phyloP scores from a whole-genome alignment of 1,140 invertebrate genomes.

The Daktulosphaira vitifoliae region DNA sequence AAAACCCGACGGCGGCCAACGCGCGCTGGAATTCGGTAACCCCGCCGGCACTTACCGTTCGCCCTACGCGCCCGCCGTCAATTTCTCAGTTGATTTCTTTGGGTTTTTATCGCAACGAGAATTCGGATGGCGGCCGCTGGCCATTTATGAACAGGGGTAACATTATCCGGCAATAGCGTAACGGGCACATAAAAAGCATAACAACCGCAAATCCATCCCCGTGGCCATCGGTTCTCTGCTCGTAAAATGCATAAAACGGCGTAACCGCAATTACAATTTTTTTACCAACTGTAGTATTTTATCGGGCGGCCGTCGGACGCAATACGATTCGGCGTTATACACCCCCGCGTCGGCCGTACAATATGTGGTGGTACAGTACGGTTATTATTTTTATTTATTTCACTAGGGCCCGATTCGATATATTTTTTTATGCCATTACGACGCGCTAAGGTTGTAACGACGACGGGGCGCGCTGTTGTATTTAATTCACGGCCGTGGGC shows the following conservation, averaged over 20 bases:
- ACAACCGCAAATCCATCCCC: constrained; percentile 7
- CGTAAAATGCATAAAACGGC: constrained; percentile 24
- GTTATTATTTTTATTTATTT: too few relatives aligned
- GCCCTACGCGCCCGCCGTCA: too few relatives aligned
- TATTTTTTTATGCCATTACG: background rate
- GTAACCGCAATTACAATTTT: constrained; percentile 6
- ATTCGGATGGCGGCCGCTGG: constrained; percentile 19
- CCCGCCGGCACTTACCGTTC: too few relatives aligned
- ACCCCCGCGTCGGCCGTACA: background rate
- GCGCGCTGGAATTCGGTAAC: too few relatives aligned
- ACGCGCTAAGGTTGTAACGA: background rate
- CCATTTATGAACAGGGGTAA: background rate
- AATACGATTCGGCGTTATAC: background rate
- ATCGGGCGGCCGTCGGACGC: constrained; percentile 15
- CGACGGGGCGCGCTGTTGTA: constrained; percentile 5
- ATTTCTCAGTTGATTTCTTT: background rate
- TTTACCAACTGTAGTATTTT: too few relatives aligned
- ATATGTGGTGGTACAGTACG: background rate
- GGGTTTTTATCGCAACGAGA: background rate
- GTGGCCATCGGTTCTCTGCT: background rate
- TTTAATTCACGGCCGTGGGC: constrained; percentile 21
- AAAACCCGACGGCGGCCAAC: background rate
- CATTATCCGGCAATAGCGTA: constrained; percentile 19
- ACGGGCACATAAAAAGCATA: constrained; percentile 26
- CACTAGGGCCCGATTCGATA: background rate